Conservation (phyloP, 1,140 invertebrate species). For the Drosophila watanabei region DNA sequence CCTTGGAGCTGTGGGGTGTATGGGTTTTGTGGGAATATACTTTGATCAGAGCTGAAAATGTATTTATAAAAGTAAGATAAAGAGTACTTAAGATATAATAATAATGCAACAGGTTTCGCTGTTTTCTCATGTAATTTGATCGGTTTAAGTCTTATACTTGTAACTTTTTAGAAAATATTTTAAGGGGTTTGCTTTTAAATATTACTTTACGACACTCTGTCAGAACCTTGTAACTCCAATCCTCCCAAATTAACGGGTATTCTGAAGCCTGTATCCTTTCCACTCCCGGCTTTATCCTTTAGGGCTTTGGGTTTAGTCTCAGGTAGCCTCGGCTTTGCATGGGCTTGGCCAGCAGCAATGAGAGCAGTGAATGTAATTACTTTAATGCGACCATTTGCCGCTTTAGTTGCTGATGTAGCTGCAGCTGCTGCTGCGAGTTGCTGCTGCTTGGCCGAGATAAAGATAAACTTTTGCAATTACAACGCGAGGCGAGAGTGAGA, state of each 20-base stretch:
- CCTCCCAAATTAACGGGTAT: neutral
- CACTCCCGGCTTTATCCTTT: neutral
- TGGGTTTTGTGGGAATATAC: neutral
- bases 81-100: neutral
- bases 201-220: neutral
- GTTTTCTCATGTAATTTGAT: no score
- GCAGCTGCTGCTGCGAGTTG: slow-evolving; percentile 42
- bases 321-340: slow-evolving; percentile 35
- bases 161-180: neutral
- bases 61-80: neutral
- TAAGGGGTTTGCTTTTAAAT: neutral
- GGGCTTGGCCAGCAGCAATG: slow-evolving; percentile 19
- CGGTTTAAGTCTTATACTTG: no score
- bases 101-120: neutral
- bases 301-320: slow-evolving; percentile 15
- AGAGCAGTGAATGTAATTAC: slow-evolving; percentile 75
- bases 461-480: slow-evolving; percentile 84
- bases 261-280: neutral
- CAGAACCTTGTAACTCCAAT: neutral
- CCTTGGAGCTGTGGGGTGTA: neutral
- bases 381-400: slow-evolving; percentile 82
- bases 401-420: slow-evolving; percentile 53
- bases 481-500: slow-evolving; percentile 62
- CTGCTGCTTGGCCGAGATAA: slow-evolving; percentile 73
- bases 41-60: neutral